phyloP scores from a whole-genome alignment of 2,888 invertebrate species.

The Pterostichus niger region DNA sequence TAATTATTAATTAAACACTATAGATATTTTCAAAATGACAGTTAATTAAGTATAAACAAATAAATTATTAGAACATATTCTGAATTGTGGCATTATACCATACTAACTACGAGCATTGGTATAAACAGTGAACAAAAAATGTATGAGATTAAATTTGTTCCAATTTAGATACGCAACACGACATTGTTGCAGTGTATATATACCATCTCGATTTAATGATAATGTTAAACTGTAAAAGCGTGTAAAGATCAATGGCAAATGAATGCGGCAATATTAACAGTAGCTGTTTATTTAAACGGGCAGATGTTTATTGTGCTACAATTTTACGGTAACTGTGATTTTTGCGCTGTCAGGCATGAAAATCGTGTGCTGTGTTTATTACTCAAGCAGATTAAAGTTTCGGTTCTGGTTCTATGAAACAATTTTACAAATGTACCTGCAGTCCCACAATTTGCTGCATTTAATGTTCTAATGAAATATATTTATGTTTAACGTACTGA shows the following conservation, averaged over 20 bases:
- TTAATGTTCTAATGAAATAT: neutral
- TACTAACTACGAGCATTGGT: no score
- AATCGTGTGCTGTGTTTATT: conserved; percentile 30
- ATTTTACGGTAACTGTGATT: conserved; percentile 50
- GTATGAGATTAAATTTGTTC: neutral
- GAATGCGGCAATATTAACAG: conserved; percentile 25
- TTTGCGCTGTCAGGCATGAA: conserved; percentile 25
- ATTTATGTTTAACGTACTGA: neutral
- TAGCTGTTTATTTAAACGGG: conserved; percentile 34
- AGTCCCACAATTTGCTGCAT: neutral
- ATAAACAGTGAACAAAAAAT: neutral
- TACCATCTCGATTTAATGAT: conserved; percentile 3
- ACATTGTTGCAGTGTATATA: conserved; percentile 7
- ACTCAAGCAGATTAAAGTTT: conserved; percentile 22
- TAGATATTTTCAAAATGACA: no score
- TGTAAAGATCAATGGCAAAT: conserved; percentile 48
- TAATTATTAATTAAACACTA: no score
- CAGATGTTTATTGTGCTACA: conserved; percentile 17
- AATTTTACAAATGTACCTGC: conserved; percentile 24
- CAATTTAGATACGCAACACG: neutral
- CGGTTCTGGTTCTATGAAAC: conserved; percentile 20
- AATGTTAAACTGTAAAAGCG: neutral
- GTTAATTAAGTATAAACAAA: no score
- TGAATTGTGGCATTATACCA: no score
- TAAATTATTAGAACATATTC: no score